These are phyloP conservation scores for Tipula vernalis DNA, from an alignment of 2,888 invertebrate genomes.

Conservation along the genomic window DNA sequence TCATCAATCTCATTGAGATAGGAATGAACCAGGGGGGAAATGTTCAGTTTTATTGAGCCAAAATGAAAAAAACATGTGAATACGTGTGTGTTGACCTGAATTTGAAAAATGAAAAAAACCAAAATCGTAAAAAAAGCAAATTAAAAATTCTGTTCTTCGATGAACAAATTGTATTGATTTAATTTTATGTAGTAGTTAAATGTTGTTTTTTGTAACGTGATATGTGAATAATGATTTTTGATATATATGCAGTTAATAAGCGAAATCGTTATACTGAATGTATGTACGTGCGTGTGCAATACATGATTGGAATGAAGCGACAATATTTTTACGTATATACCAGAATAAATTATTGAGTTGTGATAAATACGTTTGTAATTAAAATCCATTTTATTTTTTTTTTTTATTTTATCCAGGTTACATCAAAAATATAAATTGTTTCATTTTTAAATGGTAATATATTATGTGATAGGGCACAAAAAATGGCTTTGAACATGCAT, in stretches of 20 bases:
- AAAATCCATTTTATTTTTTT: not conserved
- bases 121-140: not conserved
- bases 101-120: not conserved
- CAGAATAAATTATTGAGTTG: not conserved
- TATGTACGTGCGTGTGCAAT: not conserved
- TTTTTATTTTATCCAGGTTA: not conserved
- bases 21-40: too few relatives aligned
- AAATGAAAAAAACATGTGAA: not conserved
- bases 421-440: not conserved
- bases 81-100: not conserved
- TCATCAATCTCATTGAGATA: too few relatives aligned
- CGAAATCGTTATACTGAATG: not conserved
- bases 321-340: not conserved
- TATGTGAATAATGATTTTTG: too few relatives aligned
- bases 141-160: not conserved
- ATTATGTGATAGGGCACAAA: not conserved
- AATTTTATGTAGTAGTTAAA: too few relatives aligned
- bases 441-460: not conserved
- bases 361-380: not conserved
- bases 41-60: too few relatives aligned
- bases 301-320: not conserved
- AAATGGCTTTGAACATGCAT: not conserved
- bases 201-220: too few relatives aligned
- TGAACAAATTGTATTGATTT: not conserved
- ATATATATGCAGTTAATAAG: not conserved